phyloP scores from a whole-genome alignment of 2,888 invertebrate species.

The Desoria tigrina region DNA sequence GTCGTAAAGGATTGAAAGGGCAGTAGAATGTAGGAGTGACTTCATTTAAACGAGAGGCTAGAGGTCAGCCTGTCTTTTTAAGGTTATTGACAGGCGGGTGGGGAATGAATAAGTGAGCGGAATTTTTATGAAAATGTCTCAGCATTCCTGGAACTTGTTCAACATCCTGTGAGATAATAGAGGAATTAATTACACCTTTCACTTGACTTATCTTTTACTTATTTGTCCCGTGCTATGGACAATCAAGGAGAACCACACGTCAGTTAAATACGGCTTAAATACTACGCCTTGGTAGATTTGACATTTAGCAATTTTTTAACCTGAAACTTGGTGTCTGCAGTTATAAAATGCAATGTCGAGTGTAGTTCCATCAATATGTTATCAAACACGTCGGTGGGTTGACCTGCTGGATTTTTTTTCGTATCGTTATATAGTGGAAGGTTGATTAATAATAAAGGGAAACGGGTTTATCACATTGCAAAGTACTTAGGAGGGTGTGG shows the following conservation, averaged over 20 bases:
- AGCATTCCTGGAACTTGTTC: slow-evolving; percentile 22
- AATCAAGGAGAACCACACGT: too few species aligned
- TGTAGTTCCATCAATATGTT: neutral
- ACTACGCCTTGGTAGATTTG: too few species aligned
- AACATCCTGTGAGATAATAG: slow-evolving; percentile 14
- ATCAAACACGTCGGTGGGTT: neutral
- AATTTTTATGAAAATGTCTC: slow-evolving; percentile 17
- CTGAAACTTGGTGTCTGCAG: too few species aligned
- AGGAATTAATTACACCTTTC: slow-evolving; percentile 20
- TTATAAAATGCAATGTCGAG: too few species aligned
- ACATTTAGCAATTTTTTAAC: too few species aligned
- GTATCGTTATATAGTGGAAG: neutral
- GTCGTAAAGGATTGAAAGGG: too few species aligned
- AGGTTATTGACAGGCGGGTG: slow-evolving; percentile 19
- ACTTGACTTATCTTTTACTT: neutral
- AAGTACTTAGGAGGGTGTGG: neutral
- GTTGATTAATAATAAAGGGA: slow-evolving; percentile 5
- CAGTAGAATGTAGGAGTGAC: slow-evolving; percentile 16
- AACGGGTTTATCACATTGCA: slow-evolving; percentile 11
- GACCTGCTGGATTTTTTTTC: neutral
- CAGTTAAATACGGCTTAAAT: too few species aligned
- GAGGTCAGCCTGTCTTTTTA: neutral
- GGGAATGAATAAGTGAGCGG: neutral
- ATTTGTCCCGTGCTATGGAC: neutral
- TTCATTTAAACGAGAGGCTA: slow-evolving; percentile 19